These are phyloP conservation scores for Pterobdella sp. DNA, from an alignment of 2,888 invertebrate genomes.

Conservation along the genomic window DNA sequence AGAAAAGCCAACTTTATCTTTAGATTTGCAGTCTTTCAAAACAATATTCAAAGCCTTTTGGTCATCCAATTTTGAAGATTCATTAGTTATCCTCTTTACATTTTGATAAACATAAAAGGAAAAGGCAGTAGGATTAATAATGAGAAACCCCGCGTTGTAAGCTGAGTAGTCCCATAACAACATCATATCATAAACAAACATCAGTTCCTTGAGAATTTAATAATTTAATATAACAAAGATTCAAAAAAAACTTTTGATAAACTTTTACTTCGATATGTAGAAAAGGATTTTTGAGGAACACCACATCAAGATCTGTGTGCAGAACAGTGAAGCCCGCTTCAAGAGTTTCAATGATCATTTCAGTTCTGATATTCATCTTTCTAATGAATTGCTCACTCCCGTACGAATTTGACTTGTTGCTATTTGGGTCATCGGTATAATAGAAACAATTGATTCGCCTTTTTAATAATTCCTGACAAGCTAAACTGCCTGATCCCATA, in stretches of 20 bases:
- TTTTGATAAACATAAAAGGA: constrained; percentile 26
- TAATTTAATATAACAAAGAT: background rate
- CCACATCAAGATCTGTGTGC: constrained; percentile 36
- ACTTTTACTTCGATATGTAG: constrained; percentile 27
- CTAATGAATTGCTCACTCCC: constrained; percentile 29
- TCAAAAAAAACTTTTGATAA: background rate
- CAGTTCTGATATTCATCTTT: constrained; percentile 37
- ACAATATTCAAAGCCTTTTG: constrained; percentile 31
- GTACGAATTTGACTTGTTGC: constrained; percentile 24
- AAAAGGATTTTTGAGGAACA: constrained; percentile 36
- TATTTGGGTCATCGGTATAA: constrained; percentile 25
- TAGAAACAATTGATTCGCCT: constrained; percentile 21
- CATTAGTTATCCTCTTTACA: constrained; percentile 22
- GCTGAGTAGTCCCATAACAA: constrained; percentile 27
- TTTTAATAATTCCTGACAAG: constrained; percentile 26
- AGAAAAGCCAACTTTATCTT: background rate
- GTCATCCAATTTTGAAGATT: constrained; percentile 29
- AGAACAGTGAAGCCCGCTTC: constrained; percentile 32
- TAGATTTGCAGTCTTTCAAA: background rate
- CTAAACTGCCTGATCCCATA: constrained; percentile 21
- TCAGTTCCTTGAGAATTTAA: constrained; percentile 2
- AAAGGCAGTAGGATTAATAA: constrained; percentile 27
- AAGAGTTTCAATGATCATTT: constrained; percentile 33
- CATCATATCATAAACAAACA: constrained; percentile 21
- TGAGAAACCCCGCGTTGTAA: constrained; percentile 34